Evolutionary conservation across 2,113 vertebrate species (phyloP).

Genomic region (Thinocorus orbignyianus): DNA sequence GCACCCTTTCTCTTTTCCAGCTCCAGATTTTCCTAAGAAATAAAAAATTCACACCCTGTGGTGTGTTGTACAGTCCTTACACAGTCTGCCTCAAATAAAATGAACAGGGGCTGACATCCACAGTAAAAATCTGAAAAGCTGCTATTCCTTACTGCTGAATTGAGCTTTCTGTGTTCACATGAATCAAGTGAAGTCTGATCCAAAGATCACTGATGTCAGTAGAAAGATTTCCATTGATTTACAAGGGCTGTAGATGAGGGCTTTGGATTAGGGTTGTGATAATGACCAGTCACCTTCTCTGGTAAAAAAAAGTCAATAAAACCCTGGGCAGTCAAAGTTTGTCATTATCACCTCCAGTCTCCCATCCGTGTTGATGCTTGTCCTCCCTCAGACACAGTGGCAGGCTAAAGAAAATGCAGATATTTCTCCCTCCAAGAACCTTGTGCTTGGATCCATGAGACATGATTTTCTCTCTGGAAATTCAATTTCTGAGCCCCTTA

Average conservation of each 20-base stretch:
- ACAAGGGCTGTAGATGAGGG: neutral
- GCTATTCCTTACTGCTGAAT: neutral
- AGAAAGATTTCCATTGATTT: neutral
- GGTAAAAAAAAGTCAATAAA: neutral
- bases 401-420: neutral
- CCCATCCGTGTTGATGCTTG: neutral
- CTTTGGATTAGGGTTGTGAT: neutral
- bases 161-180: neutral
- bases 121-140: neutral
- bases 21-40: neutral
- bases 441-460: constrained; percentile 4
- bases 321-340: neutral
- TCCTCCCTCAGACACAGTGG: neutral
- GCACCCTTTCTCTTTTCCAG: neutral
- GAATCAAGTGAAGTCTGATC: neutral
- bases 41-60: neutral
- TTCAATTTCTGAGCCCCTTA: constrained; percentile 30
- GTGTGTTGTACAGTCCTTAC: neutral
- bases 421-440: neutral
- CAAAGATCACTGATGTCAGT: neutral
- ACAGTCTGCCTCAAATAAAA: neutral
- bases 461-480: constrained; percentile 45
- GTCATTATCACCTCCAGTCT: constrained; percentile 1
- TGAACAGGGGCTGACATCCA: neutral
- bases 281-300: neutral